Base-by-base conservation (phyloP, 30 jellyfish, hydroid and myxozoan species). In the Aurelia sp. region DNA sequence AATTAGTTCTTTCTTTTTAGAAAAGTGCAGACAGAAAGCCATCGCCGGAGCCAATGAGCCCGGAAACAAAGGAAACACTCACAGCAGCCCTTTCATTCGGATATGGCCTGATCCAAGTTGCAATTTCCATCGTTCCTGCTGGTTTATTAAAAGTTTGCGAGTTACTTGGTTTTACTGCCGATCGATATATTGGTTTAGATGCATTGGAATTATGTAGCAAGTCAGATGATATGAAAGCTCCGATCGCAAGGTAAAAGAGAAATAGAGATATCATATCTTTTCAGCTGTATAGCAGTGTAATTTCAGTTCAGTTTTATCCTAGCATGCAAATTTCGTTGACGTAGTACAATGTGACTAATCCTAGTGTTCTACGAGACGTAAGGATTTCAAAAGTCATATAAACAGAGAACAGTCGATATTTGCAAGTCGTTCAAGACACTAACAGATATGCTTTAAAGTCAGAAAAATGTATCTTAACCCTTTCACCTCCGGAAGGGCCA, bases 21-120 rank as follows among this genome's bases (percentile, higher is more conserved):
- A 90, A 90, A 70, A 41, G 61, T 37, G 62, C 87, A 16, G 87
- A 68, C 27, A 44, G 88, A 81, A 89, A 73, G 35, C 30, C 91
- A 12, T 72, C 97, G 4, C 96, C 96, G 10, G 86, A 73, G 64
- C 88, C 74, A 1, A 59, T 88, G 58, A 83, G 97, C 12, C 58
- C 96, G 2, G 97, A 94, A 75, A 53, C 88, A 62, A 86, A 53
- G 50, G 80, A 40, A 35, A 60, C 73, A 3, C 65, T 94, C 8
- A 69, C 47, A 35, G 89, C 97, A 13, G 88, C 99, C 4, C 76
- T 94, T 21, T 84, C 97, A 30, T 94, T 94, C 73, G 99, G 99
- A 9, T 94, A 94, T 81, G 99, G 99, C n/a, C 84, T 94, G 4
- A 90, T 94, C 52, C 99, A 94, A 78, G 96, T 94, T 73, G 99